Evolutionary conservation across 2,113 vertebrate species (phyloP).

Genomic region (Ailurus styani): DNA sequence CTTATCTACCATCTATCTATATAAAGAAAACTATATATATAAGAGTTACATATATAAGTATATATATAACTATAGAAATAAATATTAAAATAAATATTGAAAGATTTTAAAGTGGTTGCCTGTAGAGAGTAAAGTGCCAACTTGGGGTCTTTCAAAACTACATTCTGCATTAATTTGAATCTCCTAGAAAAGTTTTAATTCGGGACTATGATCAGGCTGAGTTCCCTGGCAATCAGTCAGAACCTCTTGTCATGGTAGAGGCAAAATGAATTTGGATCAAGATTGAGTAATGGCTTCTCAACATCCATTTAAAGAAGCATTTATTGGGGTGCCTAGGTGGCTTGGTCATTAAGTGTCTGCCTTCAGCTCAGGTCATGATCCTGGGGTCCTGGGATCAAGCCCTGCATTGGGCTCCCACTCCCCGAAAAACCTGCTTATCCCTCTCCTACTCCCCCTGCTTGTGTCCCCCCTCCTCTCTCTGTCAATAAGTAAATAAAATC

Average conservation of each 20-base stretch:
- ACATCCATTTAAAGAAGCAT: not conserved
- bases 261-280: not conserved
- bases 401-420: no score
- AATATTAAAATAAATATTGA: not conserved
- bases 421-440: no score
- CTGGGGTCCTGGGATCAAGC: no score
- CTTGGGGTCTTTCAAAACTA: not conserved
- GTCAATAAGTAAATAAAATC: no score
- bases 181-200: not conserved
- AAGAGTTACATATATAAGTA: not conserved
- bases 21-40: no score
- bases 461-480: no score
- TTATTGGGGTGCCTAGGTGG: no score
- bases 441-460: no score
- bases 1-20: no score
- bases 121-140: not conserved
- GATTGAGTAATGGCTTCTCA: not conserved
- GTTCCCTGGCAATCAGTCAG: not conserved
- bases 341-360: no score
- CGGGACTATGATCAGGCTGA: not conserved
- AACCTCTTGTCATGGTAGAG: not conserved
- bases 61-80: not conserved
- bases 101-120: not conserved
- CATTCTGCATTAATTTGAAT: not conserved
- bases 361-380: no score